phyloP scores from a whole-genome alignment of 2,797 vertebrate genomes.

The Sphenodon punctatus region DNA sequence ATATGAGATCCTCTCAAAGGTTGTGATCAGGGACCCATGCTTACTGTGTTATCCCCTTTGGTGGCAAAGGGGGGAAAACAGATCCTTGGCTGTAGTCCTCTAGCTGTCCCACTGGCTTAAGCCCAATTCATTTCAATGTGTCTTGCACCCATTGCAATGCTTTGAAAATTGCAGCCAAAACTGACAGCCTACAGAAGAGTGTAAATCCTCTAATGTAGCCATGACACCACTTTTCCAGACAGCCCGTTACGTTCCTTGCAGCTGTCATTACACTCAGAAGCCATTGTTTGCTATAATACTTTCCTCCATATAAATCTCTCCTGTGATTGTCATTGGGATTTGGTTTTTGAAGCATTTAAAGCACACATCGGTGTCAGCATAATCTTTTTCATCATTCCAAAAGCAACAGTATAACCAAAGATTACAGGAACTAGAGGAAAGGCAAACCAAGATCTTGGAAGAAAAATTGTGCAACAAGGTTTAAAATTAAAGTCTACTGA shows the following conservation, averaged over 20 bases:
- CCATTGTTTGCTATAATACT: neutral
- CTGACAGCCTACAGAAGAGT: neutral
- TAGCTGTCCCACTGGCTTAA: no score
- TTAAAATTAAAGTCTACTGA: constrained; percentile 34
- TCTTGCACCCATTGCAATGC: no score
- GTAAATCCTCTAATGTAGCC: neutral
- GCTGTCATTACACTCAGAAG: neutral
- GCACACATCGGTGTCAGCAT: neutral
- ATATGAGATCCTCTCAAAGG: no score
- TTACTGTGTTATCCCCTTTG: no score
- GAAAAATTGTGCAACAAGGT: neutral
- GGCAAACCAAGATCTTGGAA: neutral
- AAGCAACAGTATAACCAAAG: neutral
- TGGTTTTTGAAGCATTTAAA: constrained; percentile 10
- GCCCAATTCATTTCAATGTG: no score
- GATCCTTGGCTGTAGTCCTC: no score
- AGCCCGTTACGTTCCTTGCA: fast-evolving
- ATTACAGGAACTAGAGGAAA: neutral
- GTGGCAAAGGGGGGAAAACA: no score
- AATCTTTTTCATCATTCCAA: neutral
- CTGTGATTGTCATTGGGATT: neutral
- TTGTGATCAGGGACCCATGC: no score
- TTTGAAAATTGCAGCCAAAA: no score
- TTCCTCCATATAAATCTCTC: neutral
- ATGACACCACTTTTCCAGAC: neutral